phyloP scores from a whole-genome alignment of 2,113 vertebrate genomes.

The Columba livia region DNA sequence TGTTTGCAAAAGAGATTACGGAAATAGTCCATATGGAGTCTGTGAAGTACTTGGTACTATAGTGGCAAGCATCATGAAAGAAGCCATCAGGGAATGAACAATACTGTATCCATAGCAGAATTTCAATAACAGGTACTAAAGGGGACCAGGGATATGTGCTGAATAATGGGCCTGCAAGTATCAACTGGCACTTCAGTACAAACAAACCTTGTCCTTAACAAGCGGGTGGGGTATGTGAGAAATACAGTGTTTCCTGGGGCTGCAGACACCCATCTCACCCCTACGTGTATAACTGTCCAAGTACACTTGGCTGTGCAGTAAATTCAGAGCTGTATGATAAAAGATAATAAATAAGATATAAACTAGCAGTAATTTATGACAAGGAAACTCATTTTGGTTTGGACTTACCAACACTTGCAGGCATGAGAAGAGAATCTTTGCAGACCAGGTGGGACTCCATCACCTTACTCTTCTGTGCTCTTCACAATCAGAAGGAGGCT shows the following conservation, averaged over 20 bases:
- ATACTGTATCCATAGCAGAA: not conserved
- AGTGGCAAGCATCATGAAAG: not conserved
- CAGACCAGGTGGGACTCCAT: not conserved
- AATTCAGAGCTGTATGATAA: not conserved
- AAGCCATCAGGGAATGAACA: not conserved
- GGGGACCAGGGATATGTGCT: not conserved
- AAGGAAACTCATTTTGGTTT: not conserved
- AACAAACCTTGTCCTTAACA: not conserved
- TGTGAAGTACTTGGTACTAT: not conserved
- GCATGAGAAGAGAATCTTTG: not conserved
- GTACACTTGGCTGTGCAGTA: not conserved
- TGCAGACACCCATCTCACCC: not conserved
- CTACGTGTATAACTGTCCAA: rapidly evolving
- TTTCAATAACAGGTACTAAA: not conserved
- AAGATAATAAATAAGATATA: not conserved
- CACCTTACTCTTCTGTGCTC: not conserved
- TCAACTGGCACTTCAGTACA: not conserved
- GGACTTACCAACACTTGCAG: not conserved
- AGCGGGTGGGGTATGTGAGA: not conserved
- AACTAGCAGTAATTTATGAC: not conserved
- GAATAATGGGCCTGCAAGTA: not conserved
- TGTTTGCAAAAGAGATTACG: not conserved
- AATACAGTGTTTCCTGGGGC: not conserved
- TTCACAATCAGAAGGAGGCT: not conserved
- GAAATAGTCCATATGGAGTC: not conserved